phyloP scores from a whole-genome alignment of 1,140 invertebrate species.

The Drusus annulatus region DNA sequence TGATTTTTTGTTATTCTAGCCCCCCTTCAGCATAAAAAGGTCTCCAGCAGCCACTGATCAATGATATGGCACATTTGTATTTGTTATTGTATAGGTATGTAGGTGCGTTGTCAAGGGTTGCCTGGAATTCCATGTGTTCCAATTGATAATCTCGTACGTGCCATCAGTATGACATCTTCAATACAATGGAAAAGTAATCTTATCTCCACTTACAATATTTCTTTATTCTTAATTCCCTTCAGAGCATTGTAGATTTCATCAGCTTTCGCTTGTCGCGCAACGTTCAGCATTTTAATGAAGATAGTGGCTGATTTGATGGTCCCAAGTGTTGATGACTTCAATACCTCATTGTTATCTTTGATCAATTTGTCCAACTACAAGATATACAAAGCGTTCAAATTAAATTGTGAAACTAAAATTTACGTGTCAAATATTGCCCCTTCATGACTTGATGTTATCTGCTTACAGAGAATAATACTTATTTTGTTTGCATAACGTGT shows the following conservation, averaged over 20 bases:
- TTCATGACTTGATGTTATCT: too few species aligned
- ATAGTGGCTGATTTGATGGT: constrained; percentile 76
- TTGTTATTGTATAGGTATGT: too few species aligned
- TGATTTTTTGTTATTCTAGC: too few species aligned
- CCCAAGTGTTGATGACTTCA: constrained; percentile 74
- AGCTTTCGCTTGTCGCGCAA: constrained; percentile 72
- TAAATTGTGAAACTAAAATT: constrained; percentile 2
- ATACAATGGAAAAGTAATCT: constrained; percentile 50
- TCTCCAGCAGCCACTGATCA: too few species aligned
- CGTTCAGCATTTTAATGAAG: constrained; percentile 76
- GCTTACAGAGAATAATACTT: too few species aligned
- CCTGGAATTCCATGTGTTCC: too few species aligned
- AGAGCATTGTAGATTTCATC: constrained; percentile 76
- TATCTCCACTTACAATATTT: constrained; percentile 69
- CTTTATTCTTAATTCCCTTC: constrained; percentile 71
- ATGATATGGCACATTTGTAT: too few species aligned
- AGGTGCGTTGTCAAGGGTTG: too few species aligned
- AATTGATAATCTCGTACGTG: not conserved
- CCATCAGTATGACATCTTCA: not conserved
- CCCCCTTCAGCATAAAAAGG: too few species aligned
- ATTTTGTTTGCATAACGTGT: too few species aligned
- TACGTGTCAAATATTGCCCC: too few species aligned
- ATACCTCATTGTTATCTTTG: constrained; percentile 70
- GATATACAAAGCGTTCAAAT: constrained; percentile 14
- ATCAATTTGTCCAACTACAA: constrained; percentile 68